These are phyloP conservation scores for Listronotus bonariensis DNA, from an alignment of 1,140 invertebrate species.

Conservation along the genomic window DNA sequence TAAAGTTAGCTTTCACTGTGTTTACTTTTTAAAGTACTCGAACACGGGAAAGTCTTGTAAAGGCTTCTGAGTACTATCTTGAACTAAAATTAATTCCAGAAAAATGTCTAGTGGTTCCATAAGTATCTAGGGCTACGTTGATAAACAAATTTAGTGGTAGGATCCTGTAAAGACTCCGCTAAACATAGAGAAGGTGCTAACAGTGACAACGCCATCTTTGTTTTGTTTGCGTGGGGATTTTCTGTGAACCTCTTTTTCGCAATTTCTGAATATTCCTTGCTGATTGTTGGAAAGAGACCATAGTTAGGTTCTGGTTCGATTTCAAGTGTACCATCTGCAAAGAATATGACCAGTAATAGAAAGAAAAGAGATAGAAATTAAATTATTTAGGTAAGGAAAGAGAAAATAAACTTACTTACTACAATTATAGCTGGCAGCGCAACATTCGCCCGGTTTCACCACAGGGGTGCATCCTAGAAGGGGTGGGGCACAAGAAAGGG, in stretches of 20 bases:
- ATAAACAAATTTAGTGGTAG: conserved; percentile 24
- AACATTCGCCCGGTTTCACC: conserved; percentile 76
- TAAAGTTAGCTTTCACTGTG: conserved; percentile 6
- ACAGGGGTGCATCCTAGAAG: conserved; percentile 79
- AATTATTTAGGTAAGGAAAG: not conserved
- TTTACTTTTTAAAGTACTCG: not conserved
- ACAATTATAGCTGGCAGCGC: conserved; percentile 82
- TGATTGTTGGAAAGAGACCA: conserved; percentile 61
- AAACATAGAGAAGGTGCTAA: conserved; percentile 39
- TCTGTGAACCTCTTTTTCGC: conserved; percentile 56
- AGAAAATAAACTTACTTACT: conserved; percentile 60
- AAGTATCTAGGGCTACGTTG: conserved; percentile 39
- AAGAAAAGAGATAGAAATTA: too few relatives aligned
- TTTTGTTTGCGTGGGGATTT: conserved; percentile 32
- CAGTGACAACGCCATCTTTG: conserved; percentile 29
- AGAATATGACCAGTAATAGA: conserved; percentile 4
- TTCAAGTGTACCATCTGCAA: conserved; percentile 60
- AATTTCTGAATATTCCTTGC: conserved; percentile 63
- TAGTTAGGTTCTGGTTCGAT: conserved; percentile 61
- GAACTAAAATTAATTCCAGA: conserved; percentile 32
- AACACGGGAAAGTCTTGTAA: too few relatives aligned
- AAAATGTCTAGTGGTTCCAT: conserved; percentile 48
- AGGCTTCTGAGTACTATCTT: conserved; percentile 36
- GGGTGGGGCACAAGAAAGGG: conserved; percentile 73
- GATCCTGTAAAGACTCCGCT: conserved; percentile 34